Evolutionary conservation across 2,888 invertebrate genomes (phyloP).

Genomic region (Palloptera scutellata): DNA sequence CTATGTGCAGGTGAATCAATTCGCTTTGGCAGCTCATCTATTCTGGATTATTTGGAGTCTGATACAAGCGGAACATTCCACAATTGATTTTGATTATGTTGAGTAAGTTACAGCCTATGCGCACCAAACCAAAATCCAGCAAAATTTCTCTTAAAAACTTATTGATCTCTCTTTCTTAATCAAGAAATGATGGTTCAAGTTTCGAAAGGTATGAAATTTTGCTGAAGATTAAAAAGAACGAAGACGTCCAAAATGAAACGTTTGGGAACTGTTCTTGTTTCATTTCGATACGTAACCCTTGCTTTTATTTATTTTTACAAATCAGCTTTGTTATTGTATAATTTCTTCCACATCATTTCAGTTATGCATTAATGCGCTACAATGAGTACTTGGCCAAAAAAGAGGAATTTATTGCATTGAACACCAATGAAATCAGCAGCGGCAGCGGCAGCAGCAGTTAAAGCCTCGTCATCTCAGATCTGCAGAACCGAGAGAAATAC

Average conservation of each 20-base stretch:
- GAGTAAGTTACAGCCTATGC: conserved; percentile 70
- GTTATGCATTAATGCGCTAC: conserved; percentile 76
- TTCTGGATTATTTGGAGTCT: conserved; percentile 94
- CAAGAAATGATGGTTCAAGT: too few relatives aligned
- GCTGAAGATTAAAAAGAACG: too few relatives aligned
- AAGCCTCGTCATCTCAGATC: background rate
- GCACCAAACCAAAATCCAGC: background rate
- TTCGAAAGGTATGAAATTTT: too few relatives aligned
- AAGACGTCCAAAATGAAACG: too few relatives aligned
- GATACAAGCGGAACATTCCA: conserved; percentile 87
- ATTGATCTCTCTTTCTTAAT: too few relatives aligned
- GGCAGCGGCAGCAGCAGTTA: background rate
- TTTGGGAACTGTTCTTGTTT: background rate
- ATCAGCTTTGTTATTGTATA: too few relatives aligned
- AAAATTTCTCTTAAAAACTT: background rate
- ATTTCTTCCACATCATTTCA: conserved; percentile 54
- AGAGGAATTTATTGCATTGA: conserved; percentile 66
- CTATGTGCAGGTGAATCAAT: conserved; percentile 81
- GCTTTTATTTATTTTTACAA: too few relatives aligned
- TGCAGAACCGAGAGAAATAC: too few relatives aligned
- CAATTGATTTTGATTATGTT: conserved; percentile 90
- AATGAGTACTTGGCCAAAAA: conserved; percentile 77
- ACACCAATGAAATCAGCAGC: conserved; percentile 11
- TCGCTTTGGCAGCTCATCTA: conserved; percentile 81
- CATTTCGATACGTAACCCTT: background rate